These are phyloP conservation scores for Lepus timidus DNA, from an alignment of 2,113 vertebrate species.

Conservation along the genomic window DNA sequence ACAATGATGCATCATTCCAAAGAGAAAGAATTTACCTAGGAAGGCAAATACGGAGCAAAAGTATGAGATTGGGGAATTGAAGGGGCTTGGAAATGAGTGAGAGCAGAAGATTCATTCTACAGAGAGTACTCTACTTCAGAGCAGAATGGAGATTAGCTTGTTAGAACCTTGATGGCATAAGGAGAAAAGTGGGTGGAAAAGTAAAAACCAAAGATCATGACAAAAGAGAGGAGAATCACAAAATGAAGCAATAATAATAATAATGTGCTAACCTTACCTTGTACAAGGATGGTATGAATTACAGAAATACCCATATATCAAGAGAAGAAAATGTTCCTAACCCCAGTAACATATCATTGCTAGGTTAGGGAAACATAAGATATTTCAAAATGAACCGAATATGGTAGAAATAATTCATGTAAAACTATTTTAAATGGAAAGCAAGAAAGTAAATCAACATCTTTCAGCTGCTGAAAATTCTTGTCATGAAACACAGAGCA, in stretches of 20 bases:
- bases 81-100: neutral
- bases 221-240: neutral
- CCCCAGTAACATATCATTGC: neutral
- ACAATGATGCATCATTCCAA: neutral
- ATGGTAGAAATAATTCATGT: neutral
- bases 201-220: neutral
- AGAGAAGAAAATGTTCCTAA: neutral
- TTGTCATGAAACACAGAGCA: neutral
- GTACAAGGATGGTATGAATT: neutral
- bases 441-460: neutral
- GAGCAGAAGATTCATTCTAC: neutral
- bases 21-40: neutral
- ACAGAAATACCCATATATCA: neutral
- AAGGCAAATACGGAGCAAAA: neutral
- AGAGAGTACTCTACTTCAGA: neutral
- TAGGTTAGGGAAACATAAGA: neutral
- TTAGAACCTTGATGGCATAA: neutral
- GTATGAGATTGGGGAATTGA: neutral
- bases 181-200: neutral
- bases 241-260: neutral
- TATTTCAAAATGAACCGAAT: neutral
- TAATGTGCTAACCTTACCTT: too few relatives aligned
- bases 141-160: neutral
- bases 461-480: neutral
- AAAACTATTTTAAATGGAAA: neutral